phyloP scores from a whole-genome alignment of 2,888 invertebrate species.

The Ceraclea dissimilis region DNA sequence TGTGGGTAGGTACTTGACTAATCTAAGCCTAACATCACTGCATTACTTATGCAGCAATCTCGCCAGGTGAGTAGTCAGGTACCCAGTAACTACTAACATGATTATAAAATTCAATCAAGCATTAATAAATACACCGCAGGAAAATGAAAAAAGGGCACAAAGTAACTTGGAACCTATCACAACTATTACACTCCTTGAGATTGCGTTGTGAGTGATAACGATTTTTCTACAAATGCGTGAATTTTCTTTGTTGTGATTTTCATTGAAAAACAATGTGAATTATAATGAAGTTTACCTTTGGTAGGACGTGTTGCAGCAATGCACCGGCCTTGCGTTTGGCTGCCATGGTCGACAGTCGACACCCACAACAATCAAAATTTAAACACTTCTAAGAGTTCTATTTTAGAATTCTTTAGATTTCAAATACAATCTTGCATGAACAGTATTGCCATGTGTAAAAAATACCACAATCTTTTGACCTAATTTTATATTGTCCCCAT shows the following conservation, averaged over 20 bases:
- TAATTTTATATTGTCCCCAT: too few relatives aligned
- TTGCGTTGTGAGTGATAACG: background rate
- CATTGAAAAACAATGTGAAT: background rate
- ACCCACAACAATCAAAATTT: background rate
- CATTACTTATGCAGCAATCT: background rate
- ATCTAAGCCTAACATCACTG: background rate
- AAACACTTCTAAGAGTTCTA: background rate
- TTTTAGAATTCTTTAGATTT: too few relatives aligned
- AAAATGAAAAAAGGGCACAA: background rate
- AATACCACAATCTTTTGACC: too few relatives aligned
- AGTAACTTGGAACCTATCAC: background rate
- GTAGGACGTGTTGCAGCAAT: slow-evolving; percentile 60
- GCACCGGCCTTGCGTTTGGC: slow-evolving; percentile 69
- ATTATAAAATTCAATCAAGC: slow-evolving; percentile 1
- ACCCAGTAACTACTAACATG: background rate
- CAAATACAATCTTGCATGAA: too few relatives aligned
- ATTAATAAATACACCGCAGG: background rate
- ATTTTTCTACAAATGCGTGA: background rate
- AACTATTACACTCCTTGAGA: background rate
- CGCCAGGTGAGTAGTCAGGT: background rate
- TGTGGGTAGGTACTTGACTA: background rate
- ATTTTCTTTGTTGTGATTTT: background rate
- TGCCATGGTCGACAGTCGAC: slow-evolving; percentile 48
- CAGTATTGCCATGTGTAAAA: too few relatives aligned
- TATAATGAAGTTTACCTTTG: slow-evolving; percentile 39